Conservation (phyloP, 2,797 vertebrate species). For the Okamejei kenojei region DNA sequence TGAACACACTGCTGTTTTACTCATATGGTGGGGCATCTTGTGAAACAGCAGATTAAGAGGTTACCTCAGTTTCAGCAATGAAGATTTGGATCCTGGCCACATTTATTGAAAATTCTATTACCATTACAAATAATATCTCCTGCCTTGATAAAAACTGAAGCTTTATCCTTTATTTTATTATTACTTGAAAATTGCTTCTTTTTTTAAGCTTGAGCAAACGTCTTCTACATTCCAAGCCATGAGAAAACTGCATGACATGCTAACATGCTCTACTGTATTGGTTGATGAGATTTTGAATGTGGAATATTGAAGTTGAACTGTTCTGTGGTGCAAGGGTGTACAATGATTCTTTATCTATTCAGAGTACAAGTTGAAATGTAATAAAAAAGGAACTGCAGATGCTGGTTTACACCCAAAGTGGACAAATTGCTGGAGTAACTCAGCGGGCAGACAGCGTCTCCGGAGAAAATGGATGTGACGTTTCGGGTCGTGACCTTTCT, state of each 20-base stretch:
- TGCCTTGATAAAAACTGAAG: not conserved
- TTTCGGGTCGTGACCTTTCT: too few relatives aligned
- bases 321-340: not conserved
- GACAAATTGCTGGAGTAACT: too few relatives aligned
- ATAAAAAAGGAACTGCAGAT: too few relatives aligned
- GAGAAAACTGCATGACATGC: not conserved
- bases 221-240: not conserved
- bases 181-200: not conserved
- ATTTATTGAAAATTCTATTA: not conserved
- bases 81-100: not conserved
- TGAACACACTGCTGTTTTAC: not conserved
- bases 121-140: not conserved
- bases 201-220: not conserved
- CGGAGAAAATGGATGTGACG: too few relatives aligned
- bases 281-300: not conserved
- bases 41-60: not conserved
- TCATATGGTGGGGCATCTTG: not conserved
- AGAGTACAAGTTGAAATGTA: too few relatives aligned
- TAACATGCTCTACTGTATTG: not conserved
- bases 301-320: not conserved
- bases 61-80: not conserved
- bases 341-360: not conserved
- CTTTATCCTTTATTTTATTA: not conserved
- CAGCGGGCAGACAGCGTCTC: too few relatives aligned
- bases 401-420: too few relatives aligned